Percentiles rank a stretch among this genome's conserved stretches.
phyloP scores from a whole-genome alignment of 2,797 vertebrate genomes.

The Strix occidentalis region DNA sequence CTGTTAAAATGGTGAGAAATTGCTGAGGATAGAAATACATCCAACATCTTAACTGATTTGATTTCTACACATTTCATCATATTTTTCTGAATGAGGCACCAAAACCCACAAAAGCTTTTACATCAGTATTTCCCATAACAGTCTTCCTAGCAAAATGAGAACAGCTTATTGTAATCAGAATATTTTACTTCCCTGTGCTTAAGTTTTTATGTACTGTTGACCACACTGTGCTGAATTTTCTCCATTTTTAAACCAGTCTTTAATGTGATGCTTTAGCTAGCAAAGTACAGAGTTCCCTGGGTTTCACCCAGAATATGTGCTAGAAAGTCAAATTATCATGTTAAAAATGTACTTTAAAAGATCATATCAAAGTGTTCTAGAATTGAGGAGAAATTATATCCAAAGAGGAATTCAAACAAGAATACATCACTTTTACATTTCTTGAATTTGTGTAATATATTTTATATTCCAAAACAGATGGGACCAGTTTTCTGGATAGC shows the following conservation, averaged over 20 bases:
- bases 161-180: not conserved
- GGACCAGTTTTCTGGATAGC: not conserved
- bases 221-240: not conserved
- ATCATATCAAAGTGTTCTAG: not conserved
- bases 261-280: not conserved
- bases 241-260: not conserved
- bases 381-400: not conserved
- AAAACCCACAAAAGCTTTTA: not conserved
- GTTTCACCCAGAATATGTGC: not conserved
- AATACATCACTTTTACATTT: not conserved
- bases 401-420: not conserved
- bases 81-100: not conserved
- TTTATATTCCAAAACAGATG: not conserved
- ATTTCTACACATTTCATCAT: not conserved
- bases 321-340: not conserved
- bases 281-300: not conserved
- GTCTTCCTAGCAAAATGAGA: not conserved
- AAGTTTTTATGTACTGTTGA: not conserved
- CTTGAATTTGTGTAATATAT: not conserved
- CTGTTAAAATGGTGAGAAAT: not conserved
- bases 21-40: not conserved
- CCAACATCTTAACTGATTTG: not conserved
- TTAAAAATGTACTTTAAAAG: not conserved
- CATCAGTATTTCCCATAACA: not conserved
- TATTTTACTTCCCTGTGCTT: not conserved